Evolutionary conservation across 92 coral and sea anemone genomes (phyloP), one percentile per base, ranked within the genome.

Genomic region (Pocillopora grandis): DNA sequence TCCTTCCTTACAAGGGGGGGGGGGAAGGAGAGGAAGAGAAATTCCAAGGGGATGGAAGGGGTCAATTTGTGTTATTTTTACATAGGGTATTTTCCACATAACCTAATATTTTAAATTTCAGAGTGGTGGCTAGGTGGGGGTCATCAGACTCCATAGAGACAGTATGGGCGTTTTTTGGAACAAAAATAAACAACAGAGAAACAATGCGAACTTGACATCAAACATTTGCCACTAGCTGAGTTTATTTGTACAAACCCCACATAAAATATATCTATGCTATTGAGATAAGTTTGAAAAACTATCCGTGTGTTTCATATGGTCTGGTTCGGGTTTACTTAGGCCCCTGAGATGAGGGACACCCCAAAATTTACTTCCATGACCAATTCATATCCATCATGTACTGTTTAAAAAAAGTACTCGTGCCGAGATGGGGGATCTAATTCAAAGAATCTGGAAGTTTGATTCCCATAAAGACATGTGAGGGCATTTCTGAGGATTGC

Each of bases 401-500:
- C 66, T 80, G 77, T 65, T 68, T 13, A 80, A 65, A 68, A 77
- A 80, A 80, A 80, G 84, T 66, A 80, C 58, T 80, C 84, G 16
- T 80, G 73, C 60, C 66, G 77, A 68, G 73, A 42, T 80, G 35
- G 84, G 31, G 84, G 84, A 82, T 71, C 86, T 58, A 82, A 71
- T 23, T 58, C 79, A 36, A 71, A 82, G 58, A 70, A 70, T 61
- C 20, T 85, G 69, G 88, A 85, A 21, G 83, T 85, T 68, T 85
- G 81, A 75, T 79, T 79, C 65, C 84, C 84, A 79, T 66, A 79
- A 37, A 79, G 84, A 52, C 75, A 79, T 66, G 65, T 65, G 82
- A 84, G 76, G 33, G 88, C 76, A 76, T 84, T 84, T 64, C 88
- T 64, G 58, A 84, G 82, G 65, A 84, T 63, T 64, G 82, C 87